A percentile compares a stretch with the other conserved stretches of the same genome.
Evolutionary conservation across 2,888 invertebrate genomes (phyloP).

Genomic region (Leptarthrus brevirostris): DNA sequence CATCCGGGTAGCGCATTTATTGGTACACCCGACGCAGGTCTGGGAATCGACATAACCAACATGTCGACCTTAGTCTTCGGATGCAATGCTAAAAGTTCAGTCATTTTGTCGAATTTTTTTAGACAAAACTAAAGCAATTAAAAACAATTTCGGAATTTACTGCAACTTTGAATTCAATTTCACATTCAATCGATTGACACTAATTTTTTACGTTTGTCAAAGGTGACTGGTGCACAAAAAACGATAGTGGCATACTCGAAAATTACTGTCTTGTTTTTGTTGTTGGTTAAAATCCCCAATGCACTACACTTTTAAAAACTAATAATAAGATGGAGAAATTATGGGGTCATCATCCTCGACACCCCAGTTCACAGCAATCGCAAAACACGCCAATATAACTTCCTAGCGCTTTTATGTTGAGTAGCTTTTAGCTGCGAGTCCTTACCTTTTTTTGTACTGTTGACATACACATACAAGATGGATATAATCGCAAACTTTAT

Average conservation of each 20-base stretch:
- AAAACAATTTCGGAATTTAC: neutral
- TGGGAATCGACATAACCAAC: neutral
- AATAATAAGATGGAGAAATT: neutral
- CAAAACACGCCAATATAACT: neutral
- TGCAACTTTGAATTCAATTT: too few relatives aligned
- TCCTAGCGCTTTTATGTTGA: neutral
- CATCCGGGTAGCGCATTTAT: conserved; percentile 65
- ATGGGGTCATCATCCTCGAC: neutral
- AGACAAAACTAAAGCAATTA: neutral
- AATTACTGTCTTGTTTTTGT: too few relatives aligned
- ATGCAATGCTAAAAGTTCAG: conserved; percentile 61
- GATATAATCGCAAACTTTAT: too few relatives aligned
- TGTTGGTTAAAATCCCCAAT: neutral
- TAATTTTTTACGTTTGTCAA: neutral
- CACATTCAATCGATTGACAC: neutral
- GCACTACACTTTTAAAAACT: neutral
- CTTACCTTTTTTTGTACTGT: too few relatives aligned
- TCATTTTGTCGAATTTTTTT: conserved; percentile 57
- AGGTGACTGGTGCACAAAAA: neutral
- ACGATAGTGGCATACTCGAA: neutral
- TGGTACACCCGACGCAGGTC: conserved; percentile 59
- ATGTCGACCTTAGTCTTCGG: conserved; percentile 54
- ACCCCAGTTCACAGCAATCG: neutral
- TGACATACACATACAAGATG: too few relatives aligned
- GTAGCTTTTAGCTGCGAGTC: neutral